A percentile compares a stretch with the other conserved stretches of the same genome.
These are phyloP conservation scores for Chascanopsetta lugubris DNA, from an alignment of 2,113 vertebrate species.

Conservation along the genomic window DNA sequence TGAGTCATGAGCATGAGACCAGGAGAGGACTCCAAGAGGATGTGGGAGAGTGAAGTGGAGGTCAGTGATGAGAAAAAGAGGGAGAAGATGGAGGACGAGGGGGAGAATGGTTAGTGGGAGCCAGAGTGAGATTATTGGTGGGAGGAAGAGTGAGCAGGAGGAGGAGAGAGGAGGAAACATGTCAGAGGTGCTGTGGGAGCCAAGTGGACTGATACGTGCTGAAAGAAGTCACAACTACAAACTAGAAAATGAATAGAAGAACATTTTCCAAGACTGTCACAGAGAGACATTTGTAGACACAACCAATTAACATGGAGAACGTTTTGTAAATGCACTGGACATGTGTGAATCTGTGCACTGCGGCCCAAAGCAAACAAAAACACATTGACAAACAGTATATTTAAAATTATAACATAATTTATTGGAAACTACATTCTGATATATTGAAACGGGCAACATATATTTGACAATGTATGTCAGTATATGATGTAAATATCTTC, in stretches of 20 bases:
- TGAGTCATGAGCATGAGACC: constrained; percentile 75
- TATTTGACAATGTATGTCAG: too few relatives aligned
- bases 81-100: constrained; percentile 12
- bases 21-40: constrained; percentile 55
- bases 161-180: not conserved
- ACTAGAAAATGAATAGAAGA: not conserved
- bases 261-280: not conserved
- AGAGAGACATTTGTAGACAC: too few relatives aligned
- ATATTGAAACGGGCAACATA: too few relatives aligned
- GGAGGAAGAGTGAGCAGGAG: constrained; percentile 15
- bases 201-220: constrained; percentile 18
- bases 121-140: not conserved
- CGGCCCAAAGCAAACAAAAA: too few relatives aligned
- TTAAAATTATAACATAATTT: too few relatives aligned
- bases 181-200: not conserved
- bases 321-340: not conserved
- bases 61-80: constrained; percentile 53
- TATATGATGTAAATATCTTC: too few relatives aligned
- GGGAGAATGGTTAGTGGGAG: not conserved
- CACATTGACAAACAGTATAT: too few relatives aligned
- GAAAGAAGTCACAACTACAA: not conserved
- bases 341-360: not conserved
- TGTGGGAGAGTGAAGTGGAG: constrained; percentile 57
- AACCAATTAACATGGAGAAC: too few relatives aligned
- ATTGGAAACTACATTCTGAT: too few relatives aligned